Conservation (phyloP, 2,888 invertebrate genomes). For the Apotomis turbidana region DNA sequence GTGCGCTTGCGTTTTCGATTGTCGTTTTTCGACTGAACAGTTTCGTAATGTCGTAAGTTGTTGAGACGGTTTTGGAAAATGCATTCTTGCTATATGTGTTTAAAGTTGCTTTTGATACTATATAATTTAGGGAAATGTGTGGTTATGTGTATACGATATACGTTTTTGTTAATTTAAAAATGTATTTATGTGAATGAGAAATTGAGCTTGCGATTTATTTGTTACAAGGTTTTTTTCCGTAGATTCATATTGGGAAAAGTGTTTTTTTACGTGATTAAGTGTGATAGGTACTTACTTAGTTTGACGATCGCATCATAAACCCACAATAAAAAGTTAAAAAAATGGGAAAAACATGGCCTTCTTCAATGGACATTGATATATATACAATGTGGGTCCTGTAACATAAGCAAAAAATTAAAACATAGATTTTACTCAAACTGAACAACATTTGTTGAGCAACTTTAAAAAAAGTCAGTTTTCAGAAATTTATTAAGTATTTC, state of each 20-base stretch:
- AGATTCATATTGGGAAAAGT: background rate
- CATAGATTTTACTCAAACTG: too few species aligned
- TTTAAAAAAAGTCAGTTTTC: too few species aligned
- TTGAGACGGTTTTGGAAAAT: background rate
- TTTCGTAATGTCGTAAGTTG: slow-evolving; percentile 19
- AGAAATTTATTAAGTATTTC: too few species aligned
- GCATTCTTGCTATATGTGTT: background rate
- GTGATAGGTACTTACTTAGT: too few species aligned
- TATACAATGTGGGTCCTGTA: too few species aligned
- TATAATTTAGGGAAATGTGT: background rate
- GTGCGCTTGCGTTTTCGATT: slow-evolving; percentile 25
- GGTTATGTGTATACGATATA: background rate
- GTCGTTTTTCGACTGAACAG: slow-evolving; percentile 29
- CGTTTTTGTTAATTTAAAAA: slow-evolving; percentile 30
- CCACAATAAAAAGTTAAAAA: too few species aligned
- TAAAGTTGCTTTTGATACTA: background rate
- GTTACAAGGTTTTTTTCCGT: background rate
- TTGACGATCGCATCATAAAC: too few species aligned
- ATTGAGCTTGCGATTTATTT: slow-evolving; percentile 18
- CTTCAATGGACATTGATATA: too few species aligned
- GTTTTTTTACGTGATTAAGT: too few species aligned
- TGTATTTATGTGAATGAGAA: slow-evolving; percentile 20
- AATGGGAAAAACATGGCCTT: too few species aligned
- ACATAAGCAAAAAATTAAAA: too few species aligned
- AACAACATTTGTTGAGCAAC: too few species aligned